These are phyloP conservation scores for Podarcis raffonei DNA, from an alignment of 2,113 vertebrate genomes.

Conservation along the genomic window DNA sequence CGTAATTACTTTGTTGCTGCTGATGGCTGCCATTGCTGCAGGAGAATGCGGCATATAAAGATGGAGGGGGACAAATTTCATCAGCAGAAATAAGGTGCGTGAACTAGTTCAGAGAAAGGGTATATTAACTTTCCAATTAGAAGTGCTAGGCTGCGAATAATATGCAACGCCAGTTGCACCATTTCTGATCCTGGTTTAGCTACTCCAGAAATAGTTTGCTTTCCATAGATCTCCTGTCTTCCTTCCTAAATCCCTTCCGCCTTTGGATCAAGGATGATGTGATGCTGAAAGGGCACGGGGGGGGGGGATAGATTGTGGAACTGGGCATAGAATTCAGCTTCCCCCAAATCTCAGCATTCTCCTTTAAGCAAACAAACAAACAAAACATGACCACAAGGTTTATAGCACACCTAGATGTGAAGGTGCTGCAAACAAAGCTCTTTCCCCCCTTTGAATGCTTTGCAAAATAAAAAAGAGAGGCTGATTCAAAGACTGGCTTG, in stretches of 20 bases:
- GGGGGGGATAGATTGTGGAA: not conserved
- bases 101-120: not conserved
- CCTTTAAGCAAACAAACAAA: not conserved
- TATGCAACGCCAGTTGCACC: not conserved
- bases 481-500: not conserved
- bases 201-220: not conserved
- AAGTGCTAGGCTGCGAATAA: not conserved
- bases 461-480: not conserved
- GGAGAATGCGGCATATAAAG: not conserved
- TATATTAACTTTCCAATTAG: not conserved
- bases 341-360: too few species aligned
- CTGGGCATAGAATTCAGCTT: not conserved
- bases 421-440: too few species aligned
- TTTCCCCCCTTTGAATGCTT: not conserved
- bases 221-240: not conserved
- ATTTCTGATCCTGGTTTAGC: not conserved
- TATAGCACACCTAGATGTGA: not conserved
- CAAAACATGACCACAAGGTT: not conserved
- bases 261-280: not conserved
- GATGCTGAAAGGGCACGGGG: not conserved
- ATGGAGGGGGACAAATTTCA: not conserved
- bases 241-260: not conserved
- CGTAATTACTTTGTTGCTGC: slow-evolving; percentile 25
- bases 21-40: slow-evolving; percentile 3
- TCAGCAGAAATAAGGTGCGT: not conserved